Evolutionary conservation across 2,797 vertebrate species (phyloP), one percentile per base, ranked within the genome.

Genomic region (Poeciliopsis gracilis): DNA sequence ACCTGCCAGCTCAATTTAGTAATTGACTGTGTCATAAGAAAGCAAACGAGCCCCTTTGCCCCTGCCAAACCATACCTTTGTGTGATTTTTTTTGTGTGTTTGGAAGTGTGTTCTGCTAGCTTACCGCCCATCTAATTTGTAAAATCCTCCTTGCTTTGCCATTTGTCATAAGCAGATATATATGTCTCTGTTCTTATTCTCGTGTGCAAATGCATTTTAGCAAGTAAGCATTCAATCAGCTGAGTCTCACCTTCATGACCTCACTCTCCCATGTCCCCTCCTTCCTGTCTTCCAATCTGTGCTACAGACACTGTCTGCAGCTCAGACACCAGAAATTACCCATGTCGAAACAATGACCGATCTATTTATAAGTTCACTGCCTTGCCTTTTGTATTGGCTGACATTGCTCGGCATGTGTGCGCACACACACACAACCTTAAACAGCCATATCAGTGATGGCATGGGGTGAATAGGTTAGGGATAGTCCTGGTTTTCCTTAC

Each of bases 11-110:
- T 94, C 85, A 90, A 94, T 94, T 95, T 95, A 92, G 88, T 97
- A 96, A 97, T 96, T 93, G 94, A 88, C 95, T 93, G 82, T 97
- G 97, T 97, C 97, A 97, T 97, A 96, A 86, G 90, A 97, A 98
- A 98, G 96, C 97, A 98, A 98, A 98, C 96, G 94, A 94, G 95
- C 93, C 90, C 94, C 91, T 87, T 84, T 87, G 79, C 80, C 88
- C 76, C 73, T 55, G 86, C 79, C 87, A 67, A 72, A 16, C 74
- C 81, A 84, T 88, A 87, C 81, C 79, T 89, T 25, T 72, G n/a
- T 74, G 74, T 82, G 38, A 33, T 74, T 33, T 74, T 33, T 66
- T 86, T 49, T 55, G 51, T 69, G 61, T 75, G 78, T 59, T 18
- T 59, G 1, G 51, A n/a, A 77, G 33, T 53, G 41, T 53, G 15